Percentiles rank a stretch among this genome's conserved stretches.
Conservation (phyloP, 2,797 vertebrate genomes). For the Hozukius guyotensis region DNA sequence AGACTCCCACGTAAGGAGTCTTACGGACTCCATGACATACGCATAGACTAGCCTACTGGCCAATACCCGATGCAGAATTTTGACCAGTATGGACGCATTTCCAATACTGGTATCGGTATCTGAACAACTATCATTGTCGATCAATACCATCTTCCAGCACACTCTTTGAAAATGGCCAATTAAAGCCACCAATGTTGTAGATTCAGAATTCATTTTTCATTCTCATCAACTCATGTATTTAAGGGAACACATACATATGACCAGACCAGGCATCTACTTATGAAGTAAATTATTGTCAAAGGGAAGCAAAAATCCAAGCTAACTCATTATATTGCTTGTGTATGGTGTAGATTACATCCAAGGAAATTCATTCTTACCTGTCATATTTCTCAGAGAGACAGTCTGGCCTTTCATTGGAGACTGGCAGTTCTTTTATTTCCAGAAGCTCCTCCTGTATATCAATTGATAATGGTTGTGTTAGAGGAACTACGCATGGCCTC, state of each 20-base stretch:
- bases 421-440: constrained; percentile 93
- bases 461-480: neutral
- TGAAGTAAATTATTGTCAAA: neutral
- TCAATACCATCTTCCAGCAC: neutral
- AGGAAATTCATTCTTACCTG: constrained; percentile 84
- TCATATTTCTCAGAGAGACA: constrained; percentile 97
- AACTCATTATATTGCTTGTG: neutral
- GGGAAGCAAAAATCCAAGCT: neutral
- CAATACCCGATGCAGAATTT: no score
- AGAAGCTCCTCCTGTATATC: constrained; percentile 91
- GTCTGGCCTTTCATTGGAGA: constrained; percentile 94
- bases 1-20: no score
- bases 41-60: rapidly evolving
- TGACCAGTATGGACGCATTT: no score
- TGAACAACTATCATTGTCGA: no score
- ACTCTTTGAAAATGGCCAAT: neutral
- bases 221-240: neutral
- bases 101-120: rapidly evolving
- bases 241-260: neutral
- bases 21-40: no score
- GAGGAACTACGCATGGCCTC: neutral
- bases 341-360: neutral
- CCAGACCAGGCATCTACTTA: neutral
- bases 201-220: neutral
- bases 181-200: neutral